Percentiles rank a stretch among this genome's conserved stretches.
Evolutionary conservation across 2,113 vertebrate genomes (phyloP).

Genomic region (Mellivora capensis): DNA sequence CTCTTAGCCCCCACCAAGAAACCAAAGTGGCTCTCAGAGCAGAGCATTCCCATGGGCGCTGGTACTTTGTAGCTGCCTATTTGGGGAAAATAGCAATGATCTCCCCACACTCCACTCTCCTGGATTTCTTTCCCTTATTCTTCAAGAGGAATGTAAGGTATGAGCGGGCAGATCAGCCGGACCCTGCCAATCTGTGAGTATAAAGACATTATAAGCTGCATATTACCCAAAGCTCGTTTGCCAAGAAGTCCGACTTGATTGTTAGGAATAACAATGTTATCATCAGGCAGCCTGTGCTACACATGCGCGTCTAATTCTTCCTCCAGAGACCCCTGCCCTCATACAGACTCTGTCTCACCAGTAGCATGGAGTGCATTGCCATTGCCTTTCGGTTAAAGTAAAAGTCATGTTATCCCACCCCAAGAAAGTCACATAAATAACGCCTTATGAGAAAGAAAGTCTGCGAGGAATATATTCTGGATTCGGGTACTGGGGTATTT

Average conservation of each 20-base stretch:
- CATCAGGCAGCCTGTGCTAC: neutral
- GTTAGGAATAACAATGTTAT: neutral
- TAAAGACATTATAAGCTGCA: neutral
- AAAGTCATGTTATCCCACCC: neutral
- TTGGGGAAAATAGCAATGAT: neutral
- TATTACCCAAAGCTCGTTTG: neutral
- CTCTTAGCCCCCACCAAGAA: neutral
- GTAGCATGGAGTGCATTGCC: neutral
- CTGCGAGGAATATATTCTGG: slow-evolving; percentile 39
- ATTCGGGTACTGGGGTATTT: neutral
- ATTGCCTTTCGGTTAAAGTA: neutral
- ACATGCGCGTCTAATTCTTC: neutral
- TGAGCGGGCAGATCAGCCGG: neutral
- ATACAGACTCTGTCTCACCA: neutral
- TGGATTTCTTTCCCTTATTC: slow-evolving; percentile 27
- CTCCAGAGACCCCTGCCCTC: slow-evolving; percentile 35
- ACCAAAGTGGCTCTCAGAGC: neutral
- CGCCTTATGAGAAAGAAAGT: slow-evolving; percentile 43
- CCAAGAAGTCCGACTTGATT: slow-evolving; percentile 23
- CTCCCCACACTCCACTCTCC: neutral
- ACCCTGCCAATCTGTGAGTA: neutral
- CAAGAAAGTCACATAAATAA: slow-evolving; percentile 31
- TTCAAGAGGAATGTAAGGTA: slow-evolving; percentile 2
- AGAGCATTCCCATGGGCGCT: neutral
- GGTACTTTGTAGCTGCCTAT: neutral